A percentile compares a stretch with the other conserved stretches of the same genome.
Conservation (phyloP, 2,888 invertebrate species). For the Campoletis raptor region DNA sequence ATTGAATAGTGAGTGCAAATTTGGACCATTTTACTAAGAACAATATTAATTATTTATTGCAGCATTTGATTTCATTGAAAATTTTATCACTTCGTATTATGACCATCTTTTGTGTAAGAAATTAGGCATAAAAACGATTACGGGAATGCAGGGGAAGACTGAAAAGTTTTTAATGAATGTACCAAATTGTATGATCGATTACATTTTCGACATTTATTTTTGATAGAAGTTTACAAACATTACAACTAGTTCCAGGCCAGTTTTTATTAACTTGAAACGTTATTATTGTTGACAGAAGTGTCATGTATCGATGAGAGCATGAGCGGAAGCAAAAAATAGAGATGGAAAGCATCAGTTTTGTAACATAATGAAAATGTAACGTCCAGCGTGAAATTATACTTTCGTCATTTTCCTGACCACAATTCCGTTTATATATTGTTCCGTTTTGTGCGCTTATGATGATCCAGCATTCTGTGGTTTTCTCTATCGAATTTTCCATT, state of each 20-base stretch:
- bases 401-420: constrained; percentile 35
- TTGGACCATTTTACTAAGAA: not conserved
- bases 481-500: constrained; percentile 47
- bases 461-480: constrained; percentile 46
- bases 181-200: not conserved
- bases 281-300: constrained; percentile 1
- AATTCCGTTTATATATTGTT: constrained; percentile 44
- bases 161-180: not conserved
- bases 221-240: not conserved
- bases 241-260: not conserved
- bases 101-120: not conserved
- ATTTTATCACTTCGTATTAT: not conserved
- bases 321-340: not conserved
- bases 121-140: not conserved
- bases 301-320: not conserved
- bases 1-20: not conserved
- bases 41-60: not conserved
- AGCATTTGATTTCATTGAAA: not conserved
- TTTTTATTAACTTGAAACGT: not conserved
- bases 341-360: not conserved
- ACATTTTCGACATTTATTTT: not conserved
- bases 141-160: not conserved
- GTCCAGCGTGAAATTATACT: constrained; percentile 43
- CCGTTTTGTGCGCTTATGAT: constrained; percentile 15
- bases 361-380: constrained; percentile 52